These are phyloP conservation scores for Atherix ibis DNA, from an alignment of 2,888 invertebrate species.

Conservation along the genomic window DNA sequence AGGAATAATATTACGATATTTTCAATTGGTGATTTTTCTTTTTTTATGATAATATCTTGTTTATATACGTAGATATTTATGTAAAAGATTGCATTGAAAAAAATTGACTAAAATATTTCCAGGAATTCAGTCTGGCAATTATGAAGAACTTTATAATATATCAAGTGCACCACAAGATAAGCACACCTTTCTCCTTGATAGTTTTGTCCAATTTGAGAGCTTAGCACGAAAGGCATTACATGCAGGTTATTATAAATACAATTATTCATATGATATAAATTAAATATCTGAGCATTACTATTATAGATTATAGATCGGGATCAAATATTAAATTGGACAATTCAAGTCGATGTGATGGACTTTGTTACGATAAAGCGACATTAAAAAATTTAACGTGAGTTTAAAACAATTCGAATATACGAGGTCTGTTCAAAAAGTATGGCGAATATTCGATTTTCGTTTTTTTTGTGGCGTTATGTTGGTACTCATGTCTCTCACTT, in stretches of 20 bases:
- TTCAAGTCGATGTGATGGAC: conserved; percentile 34
- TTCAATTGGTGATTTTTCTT: conserved; percentile 28
- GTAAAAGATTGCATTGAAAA: not conserved
- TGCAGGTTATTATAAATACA: conserved; percentile 42
- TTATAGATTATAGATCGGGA: conserved; percentile 43
- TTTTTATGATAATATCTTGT: conserved; percentile 17
- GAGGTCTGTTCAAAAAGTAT: too few species aligned
- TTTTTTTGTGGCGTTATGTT: too few species aligned
- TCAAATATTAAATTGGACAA: conserved; percentile 37
- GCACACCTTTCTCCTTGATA: conserved; percentile 48
- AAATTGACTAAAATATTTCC: too few species aligned
- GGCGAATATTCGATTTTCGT: too few species aligned
- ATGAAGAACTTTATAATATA: conserved; percentile 43
- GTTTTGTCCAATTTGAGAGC: conserved; percentile 52
- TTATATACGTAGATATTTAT: not conserved
- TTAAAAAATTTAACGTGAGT: conserved; percentile 3
- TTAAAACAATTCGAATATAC: too few species aligned
- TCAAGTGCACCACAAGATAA: conserved; percentile 45
- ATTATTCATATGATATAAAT: not conserved
- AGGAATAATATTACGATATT: conserved; percentile 36
- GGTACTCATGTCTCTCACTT: too few species aligned
- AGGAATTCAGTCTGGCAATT: conserved; percentile 49
- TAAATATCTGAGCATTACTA: not conserved
- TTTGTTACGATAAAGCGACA: conserved; percentile 32
- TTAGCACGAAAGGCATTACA: conserved; percentile 49